Conservation (phyloP, 2,797 vertebrate species). For the Lagothrix lagotricha region DNA sequence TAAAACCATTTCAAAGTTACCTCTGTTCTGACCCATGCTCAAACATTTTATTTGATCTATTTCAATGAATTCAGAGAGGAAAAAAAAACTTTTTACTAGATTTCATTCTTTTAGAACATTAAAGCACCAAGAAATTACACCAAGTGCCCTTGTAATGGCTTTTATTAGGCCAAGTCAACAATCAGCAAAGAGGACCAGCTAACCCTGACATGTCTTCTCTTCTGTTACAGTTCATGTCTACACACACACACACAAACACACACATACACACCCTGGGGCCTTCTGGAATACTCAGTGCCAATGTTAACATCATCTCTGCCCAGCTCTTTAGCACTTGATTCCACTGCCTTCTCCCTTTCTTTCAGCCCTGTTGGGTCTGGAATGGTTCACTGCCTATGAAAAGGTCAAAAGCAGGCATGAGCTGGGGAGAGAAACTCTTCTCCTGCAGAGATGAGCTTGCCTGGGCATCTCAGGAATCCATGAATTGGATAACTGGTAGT, state of each 20-base stretch:
- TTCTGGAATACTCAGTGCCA: not conserved
- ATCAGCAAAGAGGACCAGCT: not conserved
- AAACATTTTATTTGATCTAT: constrained; percentile 31
- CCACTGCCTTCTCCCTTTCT: not conserved
- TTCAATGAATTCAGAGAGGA: not conserved
- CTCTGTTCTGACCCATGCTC: not conserved
- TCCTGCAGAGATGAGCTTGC: not conserved
- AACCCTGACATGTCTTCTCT: not conserved
- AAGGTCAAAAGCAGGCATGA: not conserved
- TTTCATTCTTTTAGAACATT: constrained; percentile 30
- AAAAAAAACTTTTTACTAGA: not conserved
- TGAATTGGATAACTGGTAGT: not conserved
- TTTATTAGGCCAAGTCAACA: not conserved
- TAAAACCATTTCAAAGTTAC: constrained; percentile 48
- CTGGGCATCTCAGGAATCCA: not conserved
- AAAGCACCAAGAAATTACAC: not conserved
- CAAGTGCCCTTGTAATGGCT: not conserved
- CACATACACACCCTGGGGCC: not conserved
- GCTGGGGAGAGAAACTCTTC: not conserved
- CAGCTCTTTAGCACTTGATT: not conserved
- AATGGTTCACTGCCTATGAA: not conserved
- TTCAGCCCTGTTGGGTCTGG: not conserved
- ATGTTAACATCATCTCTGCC: not conserved
- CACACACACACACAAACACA: not conserved
- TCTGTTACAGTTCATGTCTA: not conserved